phyloP scores from a whole-genome alignment of 2,888 invertebrate species.

The Linnaemya vulpina region DNA sequence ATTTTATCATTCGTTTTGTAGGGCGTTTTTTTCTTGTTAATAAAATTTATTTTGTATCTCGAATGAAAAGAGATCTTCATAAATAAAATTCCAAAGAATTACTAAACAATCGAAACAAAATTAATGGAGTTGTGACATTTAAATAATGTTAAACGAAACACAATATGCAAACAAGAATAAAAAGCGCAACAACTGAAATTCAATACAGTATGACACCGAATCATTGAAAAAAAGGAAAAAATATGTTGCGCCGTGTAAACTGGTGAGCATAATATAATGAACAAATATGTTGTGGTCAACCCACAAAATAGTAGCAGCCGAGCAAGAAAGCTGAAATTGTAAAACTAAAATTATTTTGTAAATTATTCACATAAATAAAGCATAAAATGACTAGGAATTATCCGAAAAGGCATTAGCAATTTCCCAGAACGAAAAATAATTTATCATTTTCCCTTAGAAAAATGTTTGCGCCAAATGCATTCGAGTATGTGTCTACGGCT shows the following conservation, averaged over 20 bases:
- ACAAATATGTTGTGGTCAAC: conserved; percentile 53
- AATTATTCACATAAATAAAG: conserved; percentile 13
- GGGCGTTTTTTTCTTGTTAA: not conserved
- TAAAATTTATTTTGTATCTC: not conserved
- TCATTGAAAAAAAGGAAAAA: conserved; percentile 2
- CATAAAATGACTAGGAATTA: not conserved
- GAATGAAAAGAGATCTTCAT: not conserved
- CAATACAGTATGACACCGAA: conserved; percentile 44
- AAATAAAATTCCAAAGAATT: not conserved
- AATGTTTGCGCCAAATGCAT: not conserved
- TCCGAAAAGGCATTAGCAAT: conserved; percentile 75
- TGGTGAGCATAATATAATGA: conserved; percentile 42
- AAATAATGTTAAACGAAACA: conserved; percentile 37
- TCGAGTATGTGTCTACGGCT: not conserved
- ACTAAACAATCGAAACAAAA: not conserved
- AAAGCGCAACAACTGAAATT: conserved; percentile 44
- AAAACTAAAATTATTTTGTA: not conserved
- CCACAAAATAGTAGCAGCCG: conserved; percentile 28
- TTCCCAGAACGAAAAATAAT: conserved; percentile 81
- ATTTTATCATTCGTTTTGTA: not conserved
- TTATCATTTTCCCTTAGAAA: conserved; percentile 74
- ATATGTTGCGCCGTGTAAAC: not conserved
- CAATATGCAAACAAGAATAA: conserved; percentile 12
- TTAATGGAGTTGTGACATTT: conserved; percentile 67
- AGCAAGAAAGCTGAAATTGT: not conserved